Evolutionary conservation across 1,140 invertebrate species (phyloP).

Genomic region (Conus ventricosus): DNA sequence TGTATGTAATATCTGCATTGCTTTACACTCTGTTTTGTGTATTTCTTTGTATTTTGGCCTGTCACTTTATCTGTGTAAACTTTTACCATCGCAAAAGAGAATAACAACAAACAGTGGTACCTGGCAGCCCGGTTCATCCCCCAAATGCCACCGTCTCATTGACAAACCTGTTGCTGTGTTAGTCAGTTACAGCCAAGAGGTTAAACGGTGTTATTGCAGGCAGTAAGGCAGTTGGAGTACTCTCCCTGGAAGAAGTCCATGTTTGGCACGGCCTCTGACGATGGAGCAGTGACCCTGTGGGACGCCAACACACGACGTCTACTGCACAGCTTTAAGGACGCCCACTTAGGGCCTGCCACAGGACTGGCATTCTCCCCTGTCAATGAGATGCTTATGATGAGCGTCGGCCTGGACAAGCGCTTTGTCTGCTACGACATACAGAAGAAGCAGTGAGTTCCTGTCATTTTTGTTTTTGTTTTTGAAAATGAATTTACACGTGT

Average conservation of each 20-base stretch:
- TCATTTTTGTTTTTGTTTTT: neutral
- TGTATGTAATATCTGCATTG: too few species aligned
- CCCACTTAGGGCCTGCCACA: slow-evolving; percentile 70
- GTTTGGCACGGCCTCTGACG: slow-evolving; percentile 71
- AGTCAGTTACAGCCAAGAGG: too few species aligned
- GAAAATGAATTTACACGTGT: too few species aligned
- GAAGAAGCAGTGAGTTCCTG: slow-evolving; percentile 63
- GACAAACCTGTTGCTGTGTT: too few species aligned
- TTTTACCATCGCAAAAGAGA: too few species aligned
- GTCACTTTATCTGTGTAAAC: too few species aligned
- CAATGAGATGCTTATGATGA: slow-evolving; percentile 73
- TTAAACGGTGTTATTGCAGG: slow-evolving; percentile 34
- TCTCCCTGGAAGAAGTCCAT: slow-evolving; percentile 68
- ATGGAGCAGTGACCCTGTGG: slow-evolving; percentile 72
- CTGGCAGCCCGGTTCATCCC: too few species aligned
- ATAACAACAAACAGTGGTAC: too few species aligned
- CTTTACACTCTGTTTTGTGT: too few species aligned
- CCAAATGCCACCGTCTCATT: too few species aligned
- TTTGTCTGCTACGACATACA: slow-evolving; percentile 72
- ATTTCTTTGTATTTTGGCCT: too few species aligned
- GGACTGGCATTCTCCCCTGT: slow-evolving; percentile 74
- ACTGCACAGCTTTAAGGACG: slow-evolving; percentile 63
- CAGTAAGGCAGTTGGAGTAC: slow-evolving; percentile 70
- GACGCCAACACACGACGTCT: slow-evolving; percentile 69
- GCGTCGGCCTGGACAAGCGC: slow-evolving; percentile 74